Evolutionary conservation across 2,888 invertebrate species (phyloP).

Genomic region (Agriotes lineatus): DNA sequence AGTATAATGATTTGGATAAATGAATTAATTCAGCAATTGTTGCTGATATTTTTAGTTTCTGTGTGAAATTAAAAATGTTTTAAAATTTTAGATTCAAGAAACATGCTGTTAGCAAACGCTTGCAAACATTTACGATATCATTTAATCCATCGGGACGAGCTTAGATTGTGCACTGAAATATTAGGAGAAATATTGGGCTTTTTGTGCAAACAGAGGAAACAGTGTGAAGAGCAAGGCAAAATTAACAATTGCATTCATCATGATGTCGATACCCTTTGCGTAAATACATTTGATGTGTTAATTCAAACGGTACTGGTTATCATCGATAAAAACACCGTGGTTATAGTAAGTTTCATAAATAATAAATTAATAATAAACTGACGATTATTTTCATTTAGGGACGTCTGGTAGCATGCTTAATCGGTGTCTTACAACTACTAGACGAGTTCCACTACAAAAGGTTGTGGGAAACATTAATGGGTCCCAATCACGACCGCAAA

Average conservation of each 20-base stretch:
- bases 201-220: conserved; percentile 69
- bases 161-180: conserved; percentile 87
- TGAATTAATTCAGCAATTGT: no score
- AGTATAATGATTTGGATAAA: no score
- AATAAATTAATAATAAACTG: background rate
- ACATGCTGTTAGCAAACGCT: conserved; percentile 84
- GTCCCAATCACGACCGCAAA: conserved; percentile 78
- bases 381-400: conserved; percentile 69
- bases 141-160: conserved; percentile 83
- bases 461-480: conserved; percentile 85
- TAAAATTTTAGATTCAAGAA: conserved; percentile 80
- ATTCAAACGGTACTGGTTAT: conserved; percentile 88
- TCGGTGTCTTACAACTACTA: conserved; percentile 87
- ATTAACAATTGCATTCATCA: conserved; percentile 77
- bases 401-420: conserved; percentile 86
- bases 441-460: conserved; percentile 90
- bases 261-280: conserved; percentile 86
- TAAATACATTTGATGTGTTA: conserved; percentile 85
- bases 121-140: conserved; percentile 89
- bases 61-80: conserved; percentile 15
- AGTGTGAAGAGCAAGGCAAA: conserved; percentile 68
- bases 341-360: conserved; percentile 50
- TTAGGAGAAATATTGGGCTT: conserved; percentile 85
- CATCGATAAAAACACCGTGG: conserved; percentile 75
- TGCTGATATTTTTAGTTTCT: background rate